phyloP scores from a whole-genome alignment of 1,140 invertebrate genomes.

The Bombus vancouverensis region DNA sequence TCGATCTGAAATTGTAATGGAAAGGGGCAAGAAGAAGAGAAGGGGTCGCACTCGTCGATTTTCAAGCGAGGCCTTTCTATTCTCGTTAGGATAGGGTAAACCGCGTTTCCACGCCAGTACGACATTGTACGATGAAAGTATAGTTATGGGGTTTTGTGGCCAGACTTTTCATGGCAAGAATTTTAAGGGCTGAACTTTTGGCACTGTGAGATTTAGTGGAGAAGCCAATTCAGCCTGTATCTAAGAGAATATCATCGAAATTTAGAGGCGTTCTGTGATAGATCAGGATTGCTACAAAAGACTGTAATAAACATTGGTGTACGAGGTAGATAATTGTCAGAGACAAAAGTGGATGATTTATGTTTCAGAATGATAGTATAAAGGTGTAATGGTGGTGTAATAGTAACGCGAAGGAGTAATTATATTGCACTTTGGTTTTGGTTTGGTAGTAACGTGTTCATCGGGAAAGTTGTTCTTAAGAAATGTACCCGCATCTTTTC shows the following conservation, averaged over 20 bases:
- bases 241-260: neutral
- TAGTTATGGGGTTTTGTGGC: neutral
- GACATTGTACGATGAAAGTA: neutral
- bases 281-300: too few species aligned
- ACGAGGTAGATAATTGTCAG: too few species aligned
- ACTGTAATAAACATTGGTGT: too few species aligned
- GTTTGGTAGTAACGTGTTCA: neutral
- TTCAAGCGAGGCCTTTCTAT: conserved; percentile 1
- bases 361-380: too few species aligned
- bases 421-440: neutral
- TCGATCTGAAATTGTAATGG: conserved; percentile 43
- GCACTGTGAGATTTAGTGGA: neutral
- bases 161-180: neutral
- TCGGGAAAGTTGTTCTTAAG: too few species aligned
- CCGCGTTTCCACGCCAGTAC: neutral
- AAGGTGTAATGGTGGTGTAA: too few species aligned
- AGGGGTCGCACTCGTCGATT: neutral
- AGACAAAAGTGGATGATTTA: neutral
- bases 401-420: too few species aligned
- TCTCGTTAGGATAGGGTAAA: conserved; percentile 21
- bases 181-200: neutral
- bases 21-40: neutral
- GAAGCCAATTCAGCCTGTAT: neutral
- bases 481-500: neutral
- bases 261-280: too few species aligned